Conservation (phyloP, 2,113 vertebrate genomes). For the Tor tambroides region DNA sequence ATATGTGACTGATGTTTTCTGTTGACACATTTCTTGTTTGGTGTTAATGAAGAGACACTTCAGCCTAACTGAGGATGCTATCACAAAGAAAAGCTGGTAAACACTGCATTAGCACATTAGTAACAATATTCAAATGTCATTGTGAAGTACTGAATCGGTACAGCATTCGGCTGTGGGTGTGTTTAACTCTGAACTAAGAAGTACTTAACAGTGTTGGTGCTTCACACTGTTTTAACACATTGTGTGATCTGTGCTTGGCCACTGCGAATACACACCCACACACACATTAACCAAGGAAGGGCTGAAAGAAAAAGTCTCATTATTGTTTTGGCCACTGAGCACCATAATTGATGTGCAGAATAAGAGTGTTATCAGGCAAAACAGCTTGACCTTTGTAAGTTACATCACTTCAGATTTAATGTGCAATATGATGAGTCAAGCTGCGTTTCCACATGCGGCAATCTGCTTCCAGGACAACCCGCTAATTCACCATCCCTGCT, state of each 20-base stretch:
- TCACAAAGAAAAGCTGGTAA: not conserved
- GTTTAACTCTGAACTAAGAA: constrained; percentile 1
- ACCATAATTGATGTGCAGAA: constrained; percentile 54
- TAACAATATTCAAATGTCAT: not conserved
- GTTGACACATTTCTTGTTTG: not conserved
- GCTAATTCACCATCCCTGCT: constrained; percentile 58
- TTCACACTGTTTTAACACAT: constrained; percentile 16
- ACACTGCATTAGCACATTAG: constrained; percentile 7
- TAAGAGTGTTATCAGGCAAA: constrained; percentile 55
- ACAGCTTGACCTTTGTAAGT: constrained; percentile 62
- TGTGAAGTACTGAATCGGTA: not conserved
- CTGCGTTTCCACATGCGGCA: constrained; percentile 20
- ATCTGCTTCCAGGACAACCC: constrained; percentile 58
- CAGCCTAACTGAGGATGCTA: not conserved
- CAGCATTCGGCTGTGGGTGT: constrained; percentile 3
- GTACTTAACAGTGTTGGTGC: not conserved
- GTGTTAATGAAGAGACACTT: not conserved
- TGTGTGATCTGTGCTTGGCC: not conserved
- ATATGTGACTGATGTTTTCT: too few relatives aligned
- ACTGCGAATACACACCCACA: constrained; percentile 15
- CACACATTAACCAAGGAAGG: constrained; percentile 18
- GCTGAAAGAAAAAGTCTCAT: constrained; percentile 22
- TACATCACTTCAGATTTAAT: constrained; percentile 52
- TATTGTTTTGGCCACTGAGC: constrained; percentile 55
- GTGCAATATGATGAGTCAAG: constrained; percentile 36